Base-by-base conservation (phyloP, 2,797 vertebrate genomes). In the Chaetodon trifasciatus region DNA sequence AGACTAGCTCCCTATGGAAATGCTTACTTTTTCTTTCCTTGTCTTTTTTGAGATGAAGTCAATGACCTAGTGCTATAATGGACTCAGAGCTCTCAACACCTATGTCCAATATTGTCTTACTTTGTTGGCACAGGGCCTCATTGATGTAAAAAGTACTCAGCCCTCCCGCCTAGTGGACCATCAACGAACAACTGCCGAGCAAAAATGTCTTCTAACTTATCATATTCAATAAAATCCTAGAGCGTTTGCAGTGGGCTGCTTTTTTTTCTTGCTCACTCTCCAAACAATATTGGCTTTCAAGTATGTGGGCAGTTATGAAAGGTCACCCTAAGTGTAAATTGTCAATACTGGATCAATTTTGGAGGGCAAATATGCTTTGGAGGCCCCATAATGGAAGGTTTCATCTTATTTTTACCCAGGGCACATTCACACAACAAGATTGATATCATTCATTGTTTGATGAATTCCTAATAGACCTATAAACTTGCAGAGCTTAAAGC, bases 381-480 rank as follows among this genome's bases (percentile, higher is more conserved):
- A 90, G 89, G 88, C 82, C 84, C 87, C 88, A 79, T 95, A 94
- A 95, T 95, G 89, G 92, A 93, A 88, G 88, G 88, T 95, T 94
- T 95, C 93, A 96, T 94, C 93, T 94, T 91, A 94, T 95, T 95
- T 95, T 93, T 91, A 91, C 88, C 91, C 91, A 73, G 60, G 88
- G 92, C 94, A 90, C 93, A 94, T 94, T 94, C 93, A 72, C 90
- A 92, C 90, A 91, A 93, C 84, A 82, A 89, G 93, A 94, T 91
- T 93, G 91, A 94, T 95, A 93, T 74, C 78, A 37, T 86, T 95
- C 92, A 93, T 91, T 89, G 92, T 92, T 89, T 93, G 92, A 95
- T 94, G 93, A 94, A 94, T 94, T 93, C 94, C 94, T 95, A 94
- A 95, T 95, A 93, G 94, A 94, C 91, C 94, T 88, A 95, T 96